Evolutionary conservation across 2,797 vertebrate species (phyloP), one percentile per base, ranked within the genome.

Genomic region (Paramormyrops hopkinsi): DNA sequence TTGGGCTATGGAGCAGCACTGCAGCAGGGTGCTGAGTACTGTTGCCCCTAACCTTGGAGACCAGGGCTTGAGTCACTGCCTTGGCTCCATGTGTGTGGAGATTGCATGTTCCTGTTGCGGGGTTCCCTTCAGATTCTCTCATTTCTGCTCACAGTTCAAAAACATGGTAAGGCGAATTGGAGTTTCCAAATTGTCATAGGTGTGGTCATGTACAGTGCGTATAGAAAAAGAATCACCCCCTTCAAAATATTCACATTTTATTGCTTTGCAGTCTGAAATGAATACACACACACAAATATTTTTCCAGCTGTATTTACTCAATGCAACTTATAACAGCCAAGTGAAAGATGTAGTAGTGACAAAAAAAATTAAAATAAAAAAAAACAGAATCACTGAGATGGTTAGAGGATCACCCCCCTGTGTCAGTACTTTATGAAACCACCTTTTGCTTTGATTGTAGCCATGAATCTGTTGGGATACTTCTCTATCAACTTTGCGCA

Each of bases 391-490:
- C 51, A 46, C 54, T 65, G 54, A 33, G 53, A 33, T 44, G 54
- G 17, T 41, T 59, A 87, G 65, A 54, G 53, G 53, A 62, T 14
- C 53, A 62, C 86, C 17, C 86, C 53, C 86, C 84, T 88, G 33
- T 12, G 14, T 88, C 53, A 62, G 3, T 44, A 44, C 19, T 65
- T 88, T 8, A 56, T 88, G 33, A 37, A 88, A 65, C 29, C 37
- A 53, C 48, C 73, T 86, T 53, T 86, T 86, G 84, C 50, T 86
- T 86, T 79, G 33, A 79, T 79, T 79, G 33, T 33, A 79, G 37
- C 25, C 25, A 14, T 86, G 22, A 86, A 50, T 86, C 50, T 25
- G 25, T 56, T 87, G 29, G 29, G 14, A 44, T 62, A 46, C 14
- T 17, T 59, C 29, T 87, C 53, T 62, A 87, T 54, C 37, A 87